phyloP scores from a whole-genome alignment of 2,888 invertebrate species.

The Drosophila barbarae region DNA sequence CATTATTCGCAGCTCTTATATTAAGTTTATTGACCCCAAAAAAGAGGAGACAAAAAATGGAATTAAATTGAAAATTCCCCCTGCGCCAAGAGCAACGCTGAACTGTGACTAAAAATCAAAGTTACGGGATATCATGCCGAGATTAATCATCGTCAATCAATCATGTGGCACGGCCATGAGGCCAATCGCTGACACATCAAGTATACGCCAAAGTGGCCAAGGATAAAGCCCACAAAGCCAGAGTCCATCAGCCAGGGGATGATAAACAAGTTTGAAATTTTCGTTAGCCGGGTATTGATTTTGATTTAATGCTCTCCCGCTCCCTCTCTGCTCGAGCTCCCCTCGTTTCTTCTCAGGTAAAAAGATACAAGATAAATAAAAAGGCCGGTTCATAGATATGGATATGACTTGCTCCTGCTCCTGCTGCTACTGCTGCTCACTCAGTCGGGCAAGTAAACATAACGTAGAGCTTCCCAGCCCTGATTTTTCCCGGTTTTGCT shows the following conservation, averaged over 20 bases:
- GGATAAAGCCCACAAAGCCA: slow-evolving; percentile 25
- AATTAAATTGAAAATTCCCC: slow-evolving; percentile 7
- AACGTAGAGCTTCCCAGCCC: slow-evolving; percentile 31
- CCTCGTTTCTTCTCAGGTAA: slow-evolving; percentile 15
- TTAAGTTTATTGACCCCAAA: slow-evolving; percentile 13
- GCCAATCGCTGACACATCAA: slow-evolving; percentile 51
- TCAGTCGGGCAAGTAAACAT: slow-evolving; percentile 43
- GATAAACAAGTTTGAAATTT: slow-evolving; percentile 56
- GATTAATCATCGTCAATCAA: slow-evolving; percentile 62
- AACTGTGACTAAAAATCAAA: slow-evolving; percentile 63
- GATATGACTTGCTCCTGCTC: slow-evolving; percentile 22
- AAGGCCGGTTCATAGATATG: slow-evolving; percentile 38
- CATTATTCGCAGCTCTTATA: slow-evolving; percentile 2
- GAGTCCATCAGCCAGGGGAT: slow-evolving; percentile 25
- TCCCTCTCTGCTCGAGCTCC: background rate
- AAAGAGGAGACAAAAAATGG: background rate
- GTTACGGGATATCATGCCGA: slow-evolving; percentile 41
- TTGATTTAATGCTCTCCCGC: slow-evolving; percentile 45
- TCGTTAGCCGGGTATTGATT: slow-evolving; percentile 59
- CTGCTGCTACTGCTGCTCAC: slow-evolving; percentile 28
- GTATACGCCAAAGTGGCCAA: slow-evolving; percentile 58
- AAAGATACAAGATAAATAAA: slow-evolving; percentile 52
- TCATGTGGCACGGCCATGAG: slow-evolving; percentile 48
- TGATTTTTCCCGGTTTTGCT: slow-evolving; percentile 6
- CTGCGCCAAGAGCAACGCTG: background rate